Evolutionary conservation across 2,888 invertebrate genomes (phyloP), one percentile per base, ranked within the genome.

Genomic region (Cordilura impudica): DNA sequence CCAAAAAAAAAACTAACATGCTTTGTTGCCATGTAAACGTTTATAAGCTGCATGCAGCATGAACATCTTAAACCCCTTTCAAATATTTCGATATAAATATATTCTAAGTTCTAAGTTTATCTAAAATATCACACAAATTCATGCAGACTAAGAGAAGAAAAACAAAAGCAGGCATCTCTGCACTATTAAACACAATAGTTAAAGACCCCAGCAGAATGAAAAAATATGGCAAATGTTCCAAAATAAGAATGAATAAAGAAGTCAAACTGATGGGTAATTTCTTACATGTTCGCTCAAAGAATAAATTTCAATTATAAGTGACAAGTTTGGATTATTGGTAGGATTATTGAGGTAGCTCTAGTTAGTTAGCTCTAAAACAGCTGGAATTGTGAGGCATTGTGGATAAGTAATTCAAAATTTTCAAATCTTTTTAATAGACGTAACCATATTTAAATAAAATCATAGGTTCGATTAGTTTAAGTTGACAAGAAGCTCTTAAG

Each of bases 1-100:
- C 29, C 47, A 1, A 10, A 16, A 29, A 29, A 10, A 2, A 4
- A 51, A 23, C 23, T 12, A 7, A n/a, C n/a, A n/a, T n/a, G n/a
- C n/a, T 49, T 49, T 19, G 18, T 19, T 49, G 49, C n/a, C n/a
- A n/a, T n/a, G n/a, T n/a, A n/a, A 21, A 39, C n/a, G 12, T 10
- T 10, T 12, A 31, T 31, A 4, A 39, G n/a, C 12, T 39, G 0
- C 35, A 39, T n/a, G 14, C 21, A 35, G 31, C 39, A 12, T 16
- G 18, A 26, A 60, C 51, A 29, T 49, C 12, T 4, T 16, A 45
- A 66, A 67, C 43, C 60, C 66, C 66, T 60, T 60, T 43, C 4
- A 14, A 72, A 56, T 39, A 19, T 16, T 53, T 45, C n/a, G 8
- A 26, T 65, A 6, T 54, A 47, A 26, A 16, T 45, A 12, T 29